phyloP scores from a whole-genome alignment of 2,888 invertebrate genomes.

The Drosophila rubida region DNA sequence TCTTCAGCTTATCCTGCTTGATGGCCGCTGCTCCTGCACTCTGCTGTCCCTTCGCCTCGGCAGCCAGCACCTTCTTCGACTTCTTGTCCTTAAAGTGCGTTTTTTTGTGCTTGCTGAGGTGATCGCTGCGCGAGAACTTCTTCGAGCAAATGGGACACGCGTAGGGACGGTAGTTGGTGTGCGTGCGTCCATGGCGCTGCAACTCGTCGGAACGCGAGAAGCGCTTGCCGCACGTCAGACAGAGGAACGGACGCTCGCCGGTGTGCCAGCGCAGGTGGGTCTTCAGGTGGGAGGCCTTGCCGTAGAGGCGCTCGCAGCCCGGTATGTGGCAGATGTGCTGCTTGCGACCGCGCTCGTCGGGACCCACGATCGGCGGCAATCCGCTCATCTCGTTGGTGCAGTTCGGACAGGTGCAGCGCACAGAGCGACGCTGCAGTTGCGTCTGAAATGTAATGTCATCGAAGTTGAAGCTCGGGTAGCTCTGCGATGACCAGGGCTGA shows the following conservation, averaged over 20 bases:
- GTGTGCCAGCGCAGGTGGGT: slow-evolving; percentile 97
- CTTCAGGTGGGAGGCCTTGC: slow-evolving; percentile 97
- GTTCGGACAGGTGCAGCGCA: slow-evolving; percentile 93
- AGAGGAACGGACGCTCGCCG: slow-evolving; percentile 95
- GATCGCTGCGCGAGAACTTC: slow-evolving; percentile 96
- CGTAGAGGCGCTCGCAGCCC: slow-evolving; percentile 95
- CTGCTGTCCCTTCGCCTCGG: slow-evolving; percentile 78
- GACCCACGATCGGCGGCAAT: slow-evolving; percentile 89
- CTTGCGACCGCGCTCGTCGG: slow-evolving; percentile 91
- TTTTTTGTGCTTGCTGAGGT: slow-evolving; percentile 96
- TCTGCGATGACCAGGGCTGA: slow-evolving; percentile 83
- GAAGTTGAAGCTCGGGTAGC: slow-evolving; percentile 83
- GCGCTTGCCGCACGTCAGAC: slow-evolving; percentile 94
- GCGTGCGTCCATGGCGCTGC: slow-evolving; percentile 94
- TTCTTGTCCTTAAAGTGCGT: slow-evolving; percentile 88
- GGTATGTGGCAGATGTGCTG: slow-evolving; percentile 94
- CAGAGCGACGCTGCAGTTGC: slow-evolving; percentile 89
- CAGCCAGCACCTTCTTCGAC: slow-evolving; percentile 79
- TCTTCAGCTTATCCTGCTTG: slow-evolving; percentile 67
- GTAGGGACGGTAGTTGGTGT: slow-evolving; percentile 95
- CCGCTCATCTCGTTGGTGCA: slow-evolving; percentile 92
- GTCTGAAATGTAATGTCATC: slow-evolving; percentile 85
- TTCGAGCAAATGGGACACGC: slow-evolving; percentile 94
- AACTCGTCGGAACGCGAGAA: slow-evolving; percentile 97
- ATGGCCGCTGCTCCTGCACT: slow-evolving; percentile 26